Evolutionary conservation across 2,797 vertebrate species (phyloP).

Genomic region (Thamnophis elegans): DNA sequence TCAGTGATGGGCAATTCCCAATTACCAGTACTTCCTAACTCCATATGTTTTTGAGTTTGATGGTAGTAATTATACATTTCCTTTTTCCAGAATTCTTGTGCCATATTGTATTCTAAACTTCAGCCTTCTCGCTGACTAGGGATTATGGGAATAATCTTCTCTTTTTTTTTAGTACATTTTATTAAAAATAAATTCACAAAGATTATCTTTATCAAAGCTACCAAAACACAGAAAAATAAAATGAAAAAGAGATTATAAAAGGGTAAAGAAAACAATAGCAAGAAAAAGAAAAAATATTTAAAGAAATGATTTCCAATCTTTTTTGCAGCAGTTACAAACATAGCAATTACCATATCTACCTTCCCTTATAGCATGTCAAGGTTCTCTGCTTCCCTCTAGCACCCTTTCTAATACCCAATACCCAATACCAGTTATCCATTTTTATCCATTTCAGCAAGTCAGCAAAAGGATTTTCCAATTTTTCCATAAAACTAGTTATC

Average conservation of each 20-base stretch:
- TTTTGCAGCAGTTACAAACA: background rate
- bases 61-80: conserved; percentile 4
- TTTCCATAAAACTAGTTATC: background rate
- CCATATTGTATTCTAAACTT: background rate
- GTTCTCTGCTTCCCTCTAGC: background rate
- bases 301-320: background rate
- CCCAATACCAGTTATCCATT: background rate
- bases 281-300: background rate
- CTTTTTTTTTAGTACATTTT: background rate
- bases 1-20: background rate
- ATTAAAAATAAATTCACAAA: background rate
- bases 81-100: background rate
- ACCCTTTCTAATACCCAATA: background rate
- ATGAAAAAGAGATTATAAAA: background rate
- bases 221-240: background rate
- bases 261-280: background rate
- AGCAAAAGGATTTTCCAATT: background rate
- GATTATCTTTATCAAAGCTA: background rate
- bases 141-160: background rate
- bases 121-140: background rate
- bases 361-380: background rate
- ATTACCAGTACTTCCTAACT: conserved; percentile 11
- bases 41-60: background rate
- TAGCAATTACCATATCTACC: background rate
- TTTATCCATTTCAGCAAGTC: background rate